Conservation (phyloP, 2,888 invertebrate species). For the Mythimna impura region DNA sequence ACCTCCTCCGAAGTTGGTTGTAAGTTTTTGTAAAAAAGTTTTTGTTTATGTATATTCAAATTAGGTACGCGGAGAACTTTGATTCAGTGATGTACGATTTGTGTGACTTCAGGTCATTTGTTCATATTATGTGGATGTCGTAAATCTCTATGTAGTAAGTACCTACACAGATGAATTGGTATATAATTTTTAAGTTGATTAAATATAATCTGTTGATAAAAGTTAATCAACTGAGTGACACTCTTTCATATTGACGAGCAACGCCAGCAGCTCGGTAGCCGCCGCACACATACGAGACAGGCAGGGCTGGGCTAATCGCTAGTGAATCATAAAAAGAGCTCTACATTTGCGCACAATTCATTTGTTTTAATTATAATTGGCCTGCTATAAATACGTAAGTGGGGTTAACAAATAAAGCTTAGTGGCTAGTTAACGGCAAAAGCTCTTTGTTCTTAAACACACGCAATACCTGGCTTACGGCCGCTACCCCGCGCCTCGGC, state of each 20-base stretch:
- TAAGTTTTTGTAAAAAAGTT: too few relatives aligned
- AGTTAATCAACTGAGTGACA: not conserved
- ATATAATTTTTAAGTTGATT: not conserved
- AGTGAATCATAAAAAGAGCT: constrained; percentile 12
- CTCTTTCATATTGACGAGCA: not conserved
- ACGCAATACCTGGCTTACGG: constrained; percentile 74
- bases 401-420: constrained; percentile 61
- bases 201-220: too few relatives aligned
- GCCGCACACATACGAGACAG: not conserved
- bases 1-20: too few relatives aligned
- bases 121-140: too few relatives aligned
- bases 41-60: too few relatives aligned
- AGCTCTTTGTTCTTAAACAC: constrained; percentile 78
- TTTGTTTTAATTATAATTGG: constrained; percentile 53
- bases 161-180: too few relatives aligned
- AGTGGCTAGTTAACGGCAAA: constrained; percentile 59
- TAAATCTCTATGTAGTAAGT: too few relatives aligned
- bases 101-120: too few relatives aligned
- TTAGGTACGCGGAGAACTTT: too few relatives aligned
- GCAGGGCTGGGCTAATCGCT: not conserved
- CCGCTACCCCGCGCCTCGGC: constrained; percentile 49
- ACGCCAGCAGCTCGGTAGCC: not conserved
- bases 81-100: too few relatives aligned
- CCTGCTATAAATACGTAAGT: constrained; percentile 61
- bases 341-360: constrained; percentile 26